Conservation (phyloP, 1,140 invertebrate species). For the Drosophila busckii region DNA sequence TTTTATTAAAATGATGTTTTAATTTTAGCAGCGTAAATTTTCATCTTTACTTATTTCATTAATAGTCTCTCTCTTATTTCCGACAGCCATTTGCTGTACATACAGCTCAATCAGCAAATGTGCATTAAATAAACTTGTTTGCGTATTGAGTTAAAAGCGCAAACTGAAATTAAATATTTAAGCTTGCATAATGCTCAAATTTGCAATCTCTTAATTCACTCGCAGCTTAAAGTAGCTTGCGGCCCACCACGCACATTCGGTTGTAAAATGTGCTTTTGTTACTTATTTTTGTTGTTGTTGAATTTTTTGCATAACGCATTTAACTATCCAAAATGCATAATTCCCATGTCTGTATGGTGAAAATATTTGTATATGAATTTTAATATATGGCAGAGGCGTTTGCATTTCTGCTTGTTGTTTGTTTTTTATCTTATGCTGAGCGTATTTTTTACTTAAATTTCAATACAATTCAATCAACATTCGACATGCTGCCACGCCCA, state of each 20-base stretch:
- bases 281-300: not conserved
- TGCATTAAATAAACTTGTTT: too few relatives aligned
- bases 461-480: conserved; percentile 75
- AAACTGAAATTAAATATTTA: too few relatives aligned
- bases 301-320: conserved; percentile 48
- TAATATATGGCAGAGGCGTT: conserved; percentile 44
- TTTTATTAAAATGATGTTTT: too few relatives aligned
- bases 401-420: not conserved
- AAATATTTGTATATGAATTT: conserved; percentile 65
- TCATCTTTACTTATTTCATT: too few relatives aligned
- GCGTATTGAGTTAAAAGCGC: too few relatives aligned
- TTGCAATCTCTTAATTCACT: not conserved
- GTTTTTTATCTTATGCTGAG: conserved; percentile 15
- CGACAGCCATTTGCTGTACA: too few relatives aligned
- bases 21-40: too few relatives aligned
- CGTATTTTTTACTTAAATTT: conserved; percentile 59
- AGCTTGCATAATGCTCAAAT: too few relatives aligned
- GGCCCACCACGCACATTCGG: too few relatives aligned
- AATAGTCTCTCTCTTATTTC: too few relatives aligned
- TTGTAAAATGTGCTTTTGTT: too few relatives aligned
- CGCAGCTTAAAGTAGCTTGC: conserved; percentile 11
- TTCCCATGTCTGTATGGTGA: conserved; percentile 41
- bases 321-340: conserved; percentile 67
- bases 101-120: too few relatives aligned
- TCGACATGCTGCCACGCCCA: conserved; percentile 46